A percentile compares a stretch with the other conserved stretches of the same genome.
phyloP scores from a whole-genome alignment of 2,888 invertebrate genomes.

The Liopterus haemorrhoidalis region DNA sequence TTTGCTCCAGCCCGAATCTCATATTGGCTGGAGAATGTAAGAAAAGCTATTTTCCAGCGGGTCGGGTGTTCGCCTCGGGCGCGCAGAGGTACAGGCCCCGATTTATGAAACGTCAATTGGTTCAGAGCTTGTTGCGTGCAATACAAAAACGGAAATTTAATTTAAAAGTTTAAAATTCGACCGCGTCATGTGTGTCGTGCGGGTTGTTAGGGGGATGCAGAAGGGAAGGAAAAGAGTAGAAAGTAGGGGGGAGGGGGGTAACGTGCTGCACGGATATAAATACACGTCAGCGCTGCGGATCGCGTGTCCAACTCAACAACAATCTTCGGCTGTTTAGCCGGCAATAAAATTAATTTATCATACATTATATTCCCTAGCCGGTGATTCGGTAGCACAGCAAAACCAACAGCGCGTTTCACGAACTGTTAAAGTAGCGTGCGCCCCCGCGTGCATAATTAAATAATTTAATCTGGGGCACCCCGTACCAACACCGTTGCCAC shows the following conservation, averaged over 20 bases:
- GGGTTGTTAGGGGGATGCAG: not conserved
- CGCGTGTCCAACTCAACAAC: conserved; percentile 46
- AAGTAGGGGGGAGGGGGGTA: not conserved
- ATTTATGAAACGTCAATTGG: conserved; percentile 43
- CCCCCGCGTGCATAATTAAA: conserved; percentile 21
- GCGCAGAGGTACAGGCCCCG: conserved; percentile 8
- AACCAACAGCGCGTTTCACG: conserved; percentile 19
- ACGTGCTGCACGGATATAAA: conserved; percentile 35
- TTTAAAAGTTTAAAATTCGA: conserved; percentile 45
- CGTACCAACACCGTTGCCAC: conserved; percentile 29
- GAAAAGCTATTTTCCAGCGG: conserved; percentile 42
- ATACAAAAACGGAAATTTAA: conserved; percentile 48
- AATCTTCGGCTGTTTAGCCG: conserved; percentile 48
- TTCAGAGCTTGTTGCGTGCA: conserved; percentile 45
- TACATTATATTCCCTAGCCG: conserved; percentile 35
- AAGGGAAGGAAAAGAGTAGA: too few relatives aligned
- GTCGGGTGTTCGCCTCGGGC: conserved; percentile 34
- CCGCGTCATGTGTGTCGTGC: conserved; percentile 11
- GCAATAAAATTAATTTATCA: conserved; percentile 50
- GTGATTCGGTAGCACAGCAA: conserved; percentile 20
- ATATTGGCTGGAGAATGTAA: conserved; percentile 39
- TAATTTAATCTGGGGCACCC: conserved; percentile 23
- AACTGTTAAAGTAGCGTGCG: conserved; percentile 14
- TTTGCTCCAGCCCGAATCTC: conserved; percentile 40
- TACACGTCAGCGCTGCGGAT: conserved; percentile 41